A percentile compares a stretch with the other conserved stretches of the same genome.
phyloP scores from a whole-genome alignment of 1,140 invertebrate genomes.

The Paraescarpia echinospica region DNA sequence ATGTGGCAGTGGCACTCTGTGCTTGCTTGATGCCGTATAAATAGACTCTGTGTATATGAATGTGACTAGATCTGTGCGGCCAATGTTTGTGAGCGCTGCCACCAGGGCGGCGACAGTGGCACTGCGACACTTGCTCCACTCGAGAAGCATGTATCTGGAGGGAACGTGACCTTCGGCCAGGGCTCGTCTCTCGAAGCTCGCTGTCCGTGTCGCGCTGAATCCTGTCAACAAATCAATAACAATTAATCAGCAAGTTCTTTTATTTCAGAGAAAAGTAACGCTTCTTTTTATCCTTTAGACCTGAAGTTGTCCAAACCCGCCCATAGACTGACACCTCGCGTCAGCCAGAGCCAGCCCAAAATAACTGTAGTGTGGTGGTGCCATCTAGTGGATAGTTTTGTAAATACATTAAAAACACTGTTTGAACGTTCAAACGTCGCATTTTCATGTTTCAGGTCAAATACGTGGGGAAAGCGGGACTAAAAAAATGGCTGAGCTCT shows the following conservation, averaged over 20 bases:
- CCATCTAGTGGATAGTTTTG: not conserved
- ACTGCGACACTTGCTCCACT: slow-evolving; percentile 8
- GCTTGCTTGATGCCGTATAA: not conserved
- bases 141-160: not conserved
- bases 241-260: not conserved
- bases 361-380: not conserved
- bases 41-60: not conserved
- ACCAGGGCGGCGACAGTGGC: slow-evolving; percentile 12
- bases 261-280: not conserved
- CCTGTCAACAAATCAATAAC: not conserved
- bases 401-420: no score
- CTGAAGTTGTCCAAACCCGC: no score
- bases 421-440: not conserved
- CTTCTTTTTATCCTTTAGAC: no score
- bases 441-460: not conserved
- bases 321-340: no score
- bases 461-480: no score
- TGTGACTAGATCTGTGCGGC: not conserved
- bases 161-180: not conserved
- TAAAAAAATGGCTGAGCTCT: no score
- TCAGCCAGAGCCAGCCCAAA: not conserved
- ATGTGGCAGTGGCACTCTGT: not conserved
- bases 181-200: slow-evolving; percentile 8
- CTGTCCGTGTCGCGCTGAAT: not conserved
- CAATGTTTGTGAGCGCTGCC: slow-evolving; percentile 8